Conservation (phyloP, 2,888 invertebrate species). For the Lysandra coridon region DNA sequence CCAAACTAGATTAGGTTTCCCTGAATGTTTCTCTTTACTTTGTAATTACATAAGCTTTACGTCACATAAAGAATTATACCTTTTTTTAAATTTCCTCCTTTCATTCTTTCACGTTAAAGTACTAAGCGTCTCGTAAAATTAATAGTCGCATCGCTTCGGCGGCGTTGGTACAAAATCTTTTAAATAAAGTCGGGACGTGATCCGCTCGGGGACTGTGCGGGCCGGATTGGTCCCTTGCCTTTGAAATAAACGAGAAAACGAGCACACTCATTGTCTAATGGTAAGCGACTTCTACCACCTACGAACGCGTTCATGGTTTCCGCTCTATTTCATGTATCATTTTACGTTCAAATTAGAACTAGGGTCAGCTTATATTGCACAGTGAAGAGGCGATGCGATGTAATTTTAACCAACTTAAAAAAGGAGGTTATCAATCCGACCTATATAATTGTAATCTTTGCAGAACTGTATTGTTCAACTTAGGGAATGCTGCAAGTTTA, state of each 20-base stretch:
- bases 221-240: background rate
- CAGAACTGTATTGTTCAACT: too few species aligned
- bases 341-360: too few species aligned
- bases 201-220: constrained; percentile 40
- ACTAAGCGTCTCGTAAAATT: constrained; percentile 61
- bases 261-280: background rate
- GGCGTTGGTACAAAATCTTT: constrained; percentile 68
- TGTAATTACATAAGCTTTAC: background rate
- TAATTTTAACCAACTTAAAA: too few species aligned
- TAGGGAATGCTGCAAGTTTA: too few species aligned
- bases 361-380: too few species aligned
- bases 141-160: constrained; percentile 60
- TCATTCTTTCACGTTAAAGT: constrained; percentile 52
- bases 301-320: too few species aligned
- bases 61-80: constrained; percentile 26
- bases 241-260: background rate
- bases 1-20: too few species aligned
- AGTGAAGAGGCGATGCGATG: too few species aligned
- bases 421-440: too few species aligned
- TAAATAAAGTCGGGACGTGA: constrained; percentile 74
- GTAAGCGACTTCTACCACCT: background rate
- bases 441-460: too few species aligned
- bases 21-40: too few species aligned
- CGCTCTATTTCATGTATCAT: too few species aligned
- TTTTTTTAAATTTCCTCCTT: constrained; percentile 36